phyloP scores from a whole-genome alignment of 2,797 vertebrate genomes.

The Silurus aristotelis region DNA sequence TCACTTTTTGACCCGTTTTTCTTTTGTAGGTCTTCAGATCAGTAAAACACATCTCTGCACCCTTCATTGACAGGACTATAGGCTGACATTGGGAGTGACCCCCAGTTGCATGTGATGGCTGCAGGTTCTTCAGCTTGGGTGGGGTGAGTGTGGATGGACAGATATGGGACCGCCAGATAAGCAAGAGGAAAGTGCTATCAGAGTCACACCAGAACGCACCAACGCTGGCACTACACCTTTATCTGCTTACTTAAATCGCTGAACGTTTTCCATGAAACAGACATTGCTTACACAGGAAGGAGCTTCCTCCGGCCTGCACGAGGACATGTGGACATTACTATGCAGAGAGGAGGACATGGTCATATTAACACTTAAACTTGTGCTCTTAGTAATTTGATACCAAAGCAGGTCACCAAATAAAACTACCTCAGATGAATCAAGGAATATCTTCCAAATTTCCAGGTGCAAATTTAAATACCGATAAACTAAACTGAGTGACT shows the following conservation, averaged over 20 bases:
- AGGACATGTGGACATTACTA: constrained; percentile 32
- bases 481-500: not conserved
- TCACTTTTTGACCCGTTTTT: not conserved
- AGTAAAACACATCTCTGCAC: not conserved
- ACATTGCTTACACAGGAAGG: constrained; percentile 57
- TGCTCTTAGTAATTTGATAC: not conserved
- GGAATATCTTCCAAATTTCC: not conserved
- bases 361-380: not conserved
- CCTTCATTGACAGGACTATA: constrained; percentile 3
- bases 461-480: not conserved
- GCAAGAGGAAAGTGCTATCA: constrained; percentile 64
- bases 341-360: not conserved
- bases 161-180: constrained; percentile 71
- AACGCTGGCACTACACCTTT: constrained; percentile 59
- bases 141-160: constrained; percentile 60
- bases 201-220: constrained; percentile 51
- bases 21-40: not conserved
- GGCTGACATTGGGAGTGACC: constrained; percentile 29
- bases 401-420: not conserved
- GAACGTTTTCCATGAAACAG: constrained; percentile 49
- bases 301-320: constrained; percentile 30
- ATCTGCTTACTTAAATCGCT: constrained; percentile 66
- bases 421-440: not conserved
- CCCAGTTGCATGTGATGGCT: constrained; percentile 54
- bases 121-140: constrained; percentile 64